Percentiles rank a stretch among this genome's conserved stretches.
Conservation (phyloP, 2,113 vertebrate genomes). For the Nibea coibor region DNA sequence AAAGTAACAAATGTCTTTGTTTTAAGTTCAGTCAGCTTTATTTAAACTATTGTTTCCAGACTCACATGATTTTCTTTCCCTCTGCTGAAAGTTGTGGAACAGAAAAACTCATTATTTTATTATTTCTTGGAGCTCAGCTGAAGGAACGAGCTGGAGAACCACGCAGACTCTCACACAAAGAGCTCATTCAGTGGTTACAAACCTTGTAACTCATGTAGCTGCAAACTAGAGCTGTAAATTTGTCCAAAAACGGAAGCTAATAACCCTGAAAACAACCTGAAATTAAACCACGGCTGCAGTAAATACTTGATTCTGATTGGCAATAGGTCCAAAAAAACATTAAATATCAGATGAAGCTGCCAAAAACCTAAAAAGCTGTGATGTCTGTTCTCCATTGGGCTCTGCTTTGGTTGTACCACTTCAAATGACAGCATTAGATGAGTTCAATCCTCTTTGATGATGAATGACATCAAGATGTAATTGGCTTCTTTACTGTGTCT, state of each 20-base stretch:
- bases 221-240: neutral
- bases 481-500: slow-evolving; percentile 21
- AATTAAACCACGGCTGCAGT: neutral
- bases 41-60: neutral
- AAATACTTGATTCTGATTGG: neutral
- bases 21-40: too few species aligned
- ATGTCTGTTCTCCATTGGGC: neutral
- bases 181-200: too few species aligned
- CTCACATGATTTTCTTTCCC: neutral
- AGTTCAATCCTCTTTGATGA: slow-evolving; percentile 24
- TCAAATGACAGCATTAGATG: slow-evolving; percentile 11
- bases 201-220: neutral
- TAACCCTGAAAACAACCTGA: slow-evolving; percentile 9
- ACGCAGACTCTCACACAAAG: neutral
- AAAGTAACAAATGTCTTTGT: too few species aligned
- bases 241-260: slow-evolving; percentile 4
- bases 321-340: neutral
- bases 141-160: neutral
- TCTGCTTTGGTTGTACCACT: neutral
- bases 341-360: neutral
- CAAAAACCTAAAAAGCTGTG: neutral
- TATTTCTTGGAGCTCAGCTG: neutral
- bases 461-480: slow-evolving; percentile 27
- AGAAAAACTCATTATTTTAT: neutral
- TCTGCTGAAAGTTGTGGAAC: neutral